phyloP scores from a whole-genome alignment of 2,113 vertebrate species.

The Ariopsis seemanni region DNA sequence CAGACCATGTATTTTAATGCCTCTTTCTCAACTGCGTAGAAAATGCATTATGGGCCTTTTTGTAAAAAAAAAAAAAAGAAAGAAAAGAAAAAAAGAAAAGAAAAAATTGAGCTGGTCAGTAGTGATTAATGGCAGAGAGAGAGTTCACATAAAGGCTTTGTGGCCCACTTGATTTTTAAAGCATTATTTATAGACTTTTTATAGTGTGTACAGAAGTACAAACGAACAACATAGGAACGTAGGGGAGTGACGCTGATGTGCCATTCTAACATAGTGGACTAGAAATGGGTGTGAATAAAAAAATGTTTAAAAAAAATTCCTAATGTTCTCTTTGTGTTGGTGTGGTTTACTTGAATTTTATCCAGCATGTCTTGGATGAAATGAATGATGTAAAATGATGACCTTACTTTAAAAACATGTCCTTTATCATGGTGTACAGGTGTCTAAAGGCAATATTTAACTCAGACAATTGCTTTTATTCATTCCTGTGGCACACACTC shows the following conservation, averaged over 20 bases:
- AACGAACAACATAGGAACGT: slow-evolving; percentile 70
- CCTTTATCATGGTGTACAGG: not conserved
- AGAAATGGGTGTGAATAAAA: slow-evolving; percentile 76
- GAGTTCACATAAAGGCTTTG: slow-evolving; percentile 40
- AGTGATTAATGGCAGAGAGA: slow-evolving; percentile 50
- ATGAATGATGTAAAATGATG: not conserved
- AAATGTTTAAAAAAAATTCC: not conserved
- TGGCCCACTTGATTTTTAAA: slow-evolving; percentile 61
- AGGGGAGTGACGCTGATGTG: slow-evolving; percentile 69
- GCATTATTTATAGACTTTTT: slow-evolving; percentile 67
- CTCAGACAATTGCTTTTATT: not conserved
- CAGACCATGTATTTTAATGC: slow-evolving; percentile 49
- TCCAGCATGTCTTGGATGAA: not conserved
- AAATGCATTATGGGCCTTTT: slow-evolving; percentile 66
- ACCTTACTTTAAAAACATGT: not conserved
- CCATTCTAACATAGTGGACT: slow-evolving; percentile 77
- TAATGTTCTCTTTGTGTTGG: not conserved
- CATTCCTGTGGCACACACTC: not conserved
- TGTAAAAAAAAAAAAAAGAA: slow-evolving; percentile 49
- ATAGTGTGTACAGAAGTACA: slow-evolving; percentile 71
- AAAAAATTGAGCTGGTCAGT: slow-evolving; percentile 13
- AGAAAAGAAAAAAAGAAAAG: slow-evolving; percentile 21
- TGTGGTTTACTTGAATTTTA: not conserved
- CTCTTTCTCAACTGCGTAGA: slow-evolving; percentile 64
- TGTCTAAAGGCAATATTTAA: not conserved